A percentile compares a stretch with the other conserved stretches of the same genome.
Evolutionary conservation across 2,888 invertebrate species (phyloP).

Genomic region (Agrenia bidenticulata): DNA sequence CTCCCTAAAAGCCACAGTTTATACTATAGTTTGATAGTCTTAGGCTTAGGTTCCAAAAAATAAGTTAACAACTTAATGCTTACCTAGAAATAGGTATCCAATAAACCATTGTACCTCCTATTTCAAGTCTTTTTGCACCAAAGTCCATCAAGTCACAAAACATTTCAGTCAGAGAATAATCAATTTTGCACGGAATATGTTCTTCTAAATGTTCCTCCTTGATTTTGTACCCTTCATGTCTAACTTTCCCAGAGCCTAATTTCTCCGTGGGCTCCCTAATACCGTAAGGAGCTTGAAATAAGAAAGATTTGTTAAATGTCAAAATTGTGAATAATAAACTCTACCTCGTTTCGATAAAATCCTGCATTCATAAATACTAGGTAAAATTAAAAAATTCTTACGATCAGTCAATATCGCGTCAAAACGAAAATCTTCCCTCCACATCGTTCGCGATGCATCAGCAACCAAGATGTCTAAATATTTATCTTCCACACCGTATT

Average conservation of each 20-base stretch:
- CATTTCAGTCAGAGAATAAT: conserved; percentile 78
- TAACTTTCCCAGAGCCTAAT: conserved; percentile 64
- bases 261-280: conserved; percentile 90
- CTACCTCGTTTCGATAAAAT: too few species aligned
- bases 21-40: background rate
- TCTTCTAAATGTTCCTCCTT: conserved; percentile 66
- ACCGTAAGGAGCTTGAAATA: conserved; percentile 90
- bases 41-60: conserved; percentile 2
- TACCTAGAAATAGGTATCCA: conserved; percentile 92
- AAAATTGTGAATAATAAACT: background rate
- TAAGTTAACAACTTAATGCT: conserved; percentile 54
- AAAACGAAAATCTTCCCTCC: conserved; percentile 70
- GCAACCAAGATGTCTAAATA: conserved; percentile 88
- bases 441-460: conserved; percentile 83
- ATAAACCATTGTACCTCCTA: conserved; percentile 82
- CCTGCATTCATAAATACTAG: background rate
- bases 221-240: conserved; percentile 60
- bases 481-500: conserved; percentile 73
- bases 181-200: conserved; percentile 81
- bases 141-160: conserved; percentile 82
- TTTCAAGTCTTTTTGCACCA: conserved; percentile 71
- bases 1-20: conserved; percentile 60
- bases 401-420: conserved; percentile 96
- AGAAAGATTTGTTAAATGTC: background rate
- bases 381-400: conserved; percentile 61